Evolutionary conservation across 2,797 vertebrate genomes (phyloP).

Genomic region (Loris lydekkerianus): DNA sequence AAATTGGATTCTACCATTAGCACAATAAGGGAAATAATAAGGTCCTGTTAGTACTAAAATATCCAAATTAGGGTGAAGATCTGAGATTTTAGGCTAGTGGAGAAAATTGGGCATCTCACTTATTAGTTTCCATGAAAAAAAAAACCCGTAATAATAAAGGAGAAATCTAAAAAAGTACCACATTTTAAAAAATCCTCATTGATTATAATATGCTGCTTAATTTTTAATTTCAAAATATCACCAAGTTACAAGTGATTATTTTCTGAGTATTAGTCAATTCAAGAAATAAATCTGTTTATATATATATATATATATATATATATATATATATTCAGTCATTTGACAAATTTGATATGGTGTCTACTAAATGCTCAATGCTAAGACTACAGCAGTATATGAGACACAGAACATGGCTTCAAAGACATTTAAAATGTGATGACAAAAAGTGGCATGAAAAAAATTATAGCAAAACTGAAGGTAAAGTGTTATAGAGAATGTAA

Average conservation of each 20-base stretch:
- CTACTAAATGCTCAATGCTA: neutral
- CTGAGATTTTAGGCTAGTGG: conserved; percentile 63
- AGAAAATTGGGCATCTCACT: conserved; percentile 66
- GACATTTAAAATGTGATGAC: neutral
- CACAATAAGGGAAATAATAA: conserved; percentile 65
- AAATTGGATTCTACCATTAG: conserved; percentile 74
- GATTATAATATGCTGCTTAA: neutral
- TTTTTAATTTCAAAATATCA: conserved; percentile 57
- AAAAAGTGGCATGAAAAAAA: neutral
- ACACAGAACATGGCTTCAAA: neutral
- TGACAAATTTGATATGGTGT: neutral
- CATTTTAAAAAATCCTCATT: conserved; percentile 8
- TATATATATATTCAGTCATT: conserved; percentile 11
- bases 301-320: too few species aligned
- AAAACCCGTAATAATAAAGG: conserved; percentile 57
- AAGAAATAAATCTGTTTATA: conserved; percentile 32
- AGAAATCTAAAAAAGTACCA: conserved; percentile 37
- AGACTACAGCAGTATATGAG: neutral
- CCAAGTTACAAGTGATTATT: neutral
- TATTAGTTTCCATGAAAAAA: conserved; percentile 75
- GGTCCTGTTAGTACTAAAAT: conserved; percentile 9
- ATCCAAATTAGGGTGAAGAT: conserved; percentile 70
- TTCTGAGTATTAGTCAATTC: conserved; percentile 23
- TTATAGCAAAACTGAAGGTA: neutral
- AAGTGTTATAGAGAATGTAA: neutral